Base-by-base conservation (phyloP, 2,888 invertebrate species). In the Candidula unifasciata region DNA sequence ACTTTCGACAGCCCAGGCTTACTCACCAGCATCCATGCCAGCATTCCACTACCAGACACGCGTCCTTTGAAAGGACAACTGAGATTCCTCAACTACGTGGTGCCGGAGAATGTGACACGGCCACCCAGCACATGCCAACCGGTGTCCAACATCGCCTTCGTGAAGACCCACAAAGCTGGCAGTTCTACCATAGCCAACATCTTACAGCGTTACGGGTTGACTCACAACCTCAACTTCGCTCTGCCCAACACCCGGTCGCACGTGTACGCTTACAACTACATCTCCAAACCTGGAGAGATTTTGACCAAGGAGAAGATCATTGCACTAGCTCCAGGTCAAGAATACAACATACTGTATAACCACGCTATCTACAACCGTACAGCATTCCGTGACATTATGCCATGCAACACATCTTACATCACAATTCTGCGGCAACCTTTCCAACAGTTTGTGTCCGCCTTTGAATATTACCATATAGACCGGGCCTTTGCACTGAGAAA, bases 161-260 rank as follows among this genome's bases (percentile, higher is more conserved):
- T 90, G 2, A 89, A 91, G 86, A 88, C 90, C 13, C 91, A 91
- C 88, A 91, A 91, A 86, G 88, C 91, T 10, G 91, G 91, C 13
- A 89, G 91, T 71, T 89, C 90, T n/a, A 90, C 91, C 0, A 80
- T 91, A 1, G 87, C 89, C 35, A 91, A 90, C 79, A 90, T 91
- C 68, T 82, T 91, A 3, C 89, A 89, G 74, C 85, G 91, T 5
- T 91, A 87, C 87, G 91, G 89, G 21, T 79, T 88, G 13, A 37
- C 54, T 1, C 86, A 87, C 21, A 77, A 87, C 13, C 80, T 91
- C 10, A 90, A 84, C 80, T 89, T 91, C 81, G 90, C 89, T 13
- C 86, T 91, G 44, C 91, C 91, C 52, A 88, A 88, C 30, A 86
- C 79, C 37, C 54, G 35, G 3, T 24, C 66, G 27, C 87, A 87